Evolutionary conservation across 2,113 vertebrate species (phyloP), one percentile per base, ranked within the genome.

Genomic region (Mesitornis unicolor): DNA sequence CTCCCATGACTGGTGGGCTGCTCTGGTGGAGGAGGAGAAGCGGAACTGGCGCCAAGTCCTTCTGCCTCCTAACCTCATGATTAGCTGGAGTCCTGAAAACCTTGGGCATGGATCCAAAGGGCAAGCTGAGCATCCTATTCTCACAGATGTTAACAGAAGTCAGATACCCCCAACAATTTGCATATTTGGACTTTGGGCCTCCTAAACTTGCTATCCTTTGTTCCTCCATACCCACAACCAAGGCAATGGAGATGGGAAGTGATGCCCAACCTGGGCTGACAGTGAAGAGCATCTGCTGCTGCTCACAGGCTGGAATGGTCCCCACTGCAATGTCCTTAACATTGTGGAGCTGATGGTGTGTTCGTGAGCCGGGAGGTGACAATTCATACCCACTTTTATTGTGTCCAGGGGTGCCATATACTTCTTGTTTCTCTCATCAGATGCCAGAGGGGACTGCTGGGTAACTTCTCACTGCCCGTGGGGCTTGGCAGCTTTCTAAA

Each of bases 211-310:
- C 35, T 36, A 2, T 22, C n/a, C 16, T 21, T 56, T 0, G 0
- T 79, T 61, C 43, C 31, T 82, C 51, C 25, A 16, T 68, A 73
- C 86, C 38, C 47, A 40, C 76, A 71, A 40, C 13, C 16, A 47
- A 6, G 0, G 0, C 35, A 24, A 0, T 50, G 18, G 71, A 60
- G 22, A 1, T 78, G 63, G 13, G 40, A 29, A 77, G 19, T 0
- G 3, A n/a, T 68, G 47, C 20, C 36, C 3, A 2, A 17, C 20
- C 15, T 21, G 53, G 13, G 18, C 63, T 71, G 42, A 54, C 1
- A 4, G 24, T 29, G 67, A 42, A 63, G 68, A 80, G 38, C 71
- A 67, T 74, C 80, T 89, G 24, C 60, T 82, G 76, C 70, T 70
- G 50, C 60, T 69, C 22, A 5, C 50, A 21, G 61, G 33, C 50